These are phyloP conservation scores for Tyria jacobaeae DNA, from an alignment of 2,888 invertebrate species.

Conservation along the genomic window DNA sequence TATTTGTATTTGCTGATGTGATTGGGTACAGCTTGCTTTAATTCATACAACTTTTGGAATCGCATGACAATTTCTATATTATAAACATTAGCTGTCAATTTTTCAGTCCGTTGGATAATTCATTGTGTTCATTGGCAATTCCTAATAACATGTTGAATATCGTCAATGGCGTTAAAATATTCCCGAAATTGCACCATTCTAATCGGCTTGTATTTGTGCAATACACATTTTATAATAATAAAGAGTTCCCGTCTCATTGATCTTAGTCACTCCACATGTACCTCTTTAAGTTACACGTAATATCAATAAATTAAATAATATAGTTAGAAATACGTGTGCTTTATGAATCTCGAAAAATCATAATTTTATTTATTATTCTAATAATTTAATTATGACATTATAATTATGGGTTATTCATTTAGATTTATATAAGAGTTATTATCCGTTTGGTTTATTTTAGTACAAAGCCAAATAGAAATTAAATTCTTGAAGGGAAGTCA, in stretches of 20 bases:
- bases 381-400: conserved; percentile 15
- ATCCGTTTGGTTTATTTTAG: conserved; percentile 17
- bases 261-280: conserved; percentile 6
- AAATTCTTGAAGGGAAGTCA: conserved; percentile 21
- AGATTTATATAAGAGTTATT: conserved; percentile 36
- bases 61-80: conserved; percentile 19
- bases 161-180: neutral
- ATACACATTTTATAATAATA: conserved; percentile 1
- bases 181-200: neutral
- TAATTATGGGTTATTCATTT: conserved; percentile 22
- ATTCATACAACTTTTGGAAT: conserved; percentile 17
- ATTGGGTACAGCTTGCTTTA: conserved; percentile 29
- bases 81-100: conserved; percentile 3
- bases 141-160: neutral
- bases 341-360: conserved; percentile 21
- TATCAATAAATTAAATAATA: conserved; percentile 16
- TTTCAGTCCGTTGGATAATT: too few relatives aligned
- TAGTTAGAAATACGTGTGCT: conserved; percentile 6
- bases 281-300: conserved; percentile 28
- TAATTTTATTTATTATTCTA: conserved; percentile 9
- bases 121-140: neutral
- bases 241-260: conserved; percentile 21
- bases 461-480: conserved; percentile 34
- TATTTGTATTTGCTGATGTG: conserved; percentile 32
- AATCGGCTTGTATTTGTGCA: neutral